Base-by-base conservation (phyloP, 1,140 invertebrate genomes). In the Octopus sinensis region DNA sequence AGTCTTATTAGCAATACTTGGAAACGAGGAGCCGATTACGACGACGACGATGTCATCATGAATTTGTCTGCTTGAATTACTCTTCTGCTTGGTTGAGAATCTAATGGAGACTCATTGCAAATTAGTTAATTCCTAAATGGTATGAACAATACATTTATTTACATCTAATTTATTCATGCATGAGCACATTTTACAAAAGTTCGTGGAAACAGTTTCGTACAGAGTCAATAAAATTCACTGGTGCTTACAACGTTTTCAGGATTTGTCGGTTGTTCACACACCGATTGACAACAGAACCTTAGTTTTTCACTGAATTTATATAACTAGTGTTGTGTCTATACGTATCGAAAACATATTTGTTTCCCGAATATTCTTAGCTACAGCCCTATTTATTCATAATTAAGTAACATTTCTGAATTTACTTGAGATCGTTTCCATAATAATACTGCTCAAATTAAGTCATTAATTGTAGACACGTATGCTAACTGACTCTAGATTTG, bases 131-230 rank as follows among this genome's bases (percentile, higher is more conserved):
- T n/a, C 3, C 10, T 68, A 1, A 1, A n/a, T 68, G 10, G 62
- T 68, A 68, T 68, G 10, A 68, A n/a, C 62, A 68, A 13, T 68
- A n/a, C 62, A 68, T 68, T 68, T 68, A 68, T 68, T 68, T 68
- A 68, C n/a, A n/a, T 68, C 62, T 68, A 68, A 68, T 13, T 68
- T 68, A 68, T 68, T 68, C 30, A 68, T 68, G 12, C 62, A 13
- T 68, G 10, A 68, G 3, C 62, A 68, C 62, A 68, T 68, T 68
- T 68, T 68, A 1, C 62, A 68, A n/a, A 68, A 68, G 62, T 68
- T 68, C 62, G n/a, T 13, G 62, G 62, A 68, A 3, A 68, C 62
- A 68, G 10, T 68, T 68, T 68, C 62, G 12, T n/a, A 68, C 3
- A 68, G 62, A 68, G 62, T 68, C 62, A 68, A n/a, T 68, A 68